Base-by-base conservation (phyloP, 2,888 invertebrate species). In the Saturnia japonica region DNA sequence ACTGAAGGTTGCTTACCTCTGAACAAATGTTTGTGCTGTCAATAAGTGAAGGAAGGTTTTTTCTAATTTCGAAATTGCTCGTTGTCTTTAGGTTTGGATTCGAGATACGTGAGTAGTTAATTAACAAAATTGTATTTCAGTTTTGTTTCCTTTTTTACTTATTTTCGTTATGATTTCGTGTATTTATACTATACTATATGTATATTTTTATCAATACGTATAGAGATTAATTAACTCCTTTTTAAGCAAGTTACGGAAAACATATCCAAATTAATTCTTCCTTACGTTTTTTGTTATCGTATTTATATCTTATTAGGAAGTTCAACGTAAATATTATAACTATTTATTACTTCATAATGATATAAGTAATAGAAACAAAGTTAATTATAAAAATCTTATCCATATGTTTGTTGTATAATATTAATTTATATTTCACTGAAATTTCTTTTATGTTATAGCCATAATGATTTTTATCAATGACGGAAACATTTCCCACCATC, bases 21-120 rank as follows among this genome's bases (percentile, higher is more conserved):
- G 78, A 78, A 79, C 84, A 85, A 91, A 88, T 91, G 90, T 91
- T 90, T 90, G 88, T 79, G 82, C 76, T 85, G 87, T 88, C 87
- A 89, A 88, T 83, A 88, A 85, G 86, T 83, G 85, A 80, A 76
- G 79, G 80, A 75, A 64, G 74, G 71, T 79, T 84, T 82, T 82
- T 83, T 82, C 66, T 70, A 67, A 70, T 70, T 70, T 70, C 70
- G 67, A 70, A 70, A 70, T 54, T 51, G 67, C 54, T 51, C 62
- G 64, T 64, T 64, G 64, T 64, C 42, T 70, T 62, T 69, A 62
- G 8, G 51, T 69, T 25, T 28, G 66, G 66, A 70, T n/a, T 40
- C 67, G 54, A 70, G 70, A 67, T 70, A 70, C 42, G 70, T 69
- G 43, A 34, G 40, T 64, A 54, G 66, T 67, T 70, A 70, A 70